phyloP scores from a whole-genome alignment of 2,113 vertebrate genomes.

The Setophaga kirtlandii region DNA sequence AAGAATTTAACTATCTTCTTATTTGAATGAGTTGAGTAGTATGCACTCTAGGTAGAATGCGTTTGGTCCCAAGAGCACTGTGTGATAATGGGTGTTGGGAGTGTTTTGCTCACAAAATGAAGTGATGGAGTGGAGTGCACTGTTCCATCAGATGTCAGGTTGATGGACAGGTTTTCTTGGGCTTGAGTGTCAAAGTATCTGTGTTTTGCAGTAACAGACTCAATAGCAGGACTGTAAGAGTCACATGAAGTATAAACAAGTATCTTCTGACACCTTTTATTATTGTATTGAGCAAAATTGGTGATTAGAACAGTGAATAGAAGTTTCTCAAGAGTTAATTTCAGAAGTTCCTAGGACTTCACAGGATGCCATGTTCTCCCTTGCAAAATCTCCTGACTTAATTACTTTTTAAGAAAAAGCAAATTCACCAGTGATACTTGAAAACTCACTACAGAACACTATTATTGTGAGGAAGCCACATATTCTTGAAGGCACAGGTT shows the following conservation, averaged over 20 bases:
- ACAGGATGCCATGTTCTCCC: background rate
- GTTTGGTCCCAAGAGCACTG: background rate
- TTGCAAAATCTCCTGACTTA: background rate
- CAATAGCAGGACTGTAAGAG: background rate
- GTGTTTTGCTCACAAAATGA: background rate
- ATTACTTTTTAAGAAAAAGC: background rate
- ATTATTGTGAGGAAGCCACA: background rate
- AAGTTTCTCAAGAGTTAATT: background rate
- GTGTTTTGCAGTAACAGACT: background rate
- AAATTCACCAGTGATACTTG: background rate
- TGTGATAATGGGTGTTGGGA: background rate
- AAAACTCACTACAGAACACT: background rate
- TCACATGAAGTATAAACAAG: background rate
- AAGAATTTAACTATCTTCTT: background rate
- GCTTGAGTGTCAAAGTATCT: background rate
- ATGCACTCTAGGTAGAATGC: background rate
- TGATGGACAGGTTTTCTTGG: background rate
- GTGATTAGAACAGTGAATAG: background rate
- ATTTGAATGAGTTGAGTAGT: background rate
- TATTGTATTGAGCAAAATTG: background rate
- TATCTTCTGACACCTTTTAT: background rate
- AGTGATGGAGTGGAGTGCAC: background rate
- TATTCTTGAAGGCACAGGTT: background rate
- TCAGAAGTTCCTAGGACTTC: background rate
- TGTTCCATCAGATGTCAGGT: background rate